Evolutionary conservation across 1,140 invertebrate species (phyloP), one percentile per base, ranked within the genome.

Genomic region (Drusus annulatus): DNA sequence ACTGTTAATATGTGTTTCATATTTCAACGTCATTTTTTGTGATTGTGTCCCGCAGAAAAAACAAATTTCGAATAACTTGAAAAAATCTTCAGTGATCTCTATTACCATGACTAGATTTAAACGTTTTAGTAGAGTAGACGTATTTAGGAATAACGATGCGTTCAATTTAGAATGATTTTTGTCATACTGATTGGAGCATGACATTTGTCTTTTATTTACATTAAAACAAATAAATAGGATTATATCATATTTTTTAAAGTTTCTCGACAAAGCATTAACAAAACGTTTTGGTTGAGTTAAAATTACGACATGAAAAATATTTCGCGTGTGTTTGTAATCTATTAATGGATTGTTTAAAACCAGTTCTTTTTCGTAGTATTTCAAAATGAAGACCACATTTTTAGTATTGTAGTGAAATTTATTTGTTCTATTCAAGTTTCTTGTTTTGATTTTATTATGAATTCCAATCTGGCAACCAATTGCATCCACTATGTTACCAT

Each of bases 51-150:
- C 80, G 56, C 80, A 81, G 45, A 58, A 81, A 68, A 45, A 78
- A 68, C 80, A 81, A 50, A 81, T 76, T 23, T 81, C 80, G 51
- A 71, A 75, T 1, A 81, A 58, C 15, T 28, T 60, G 50, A 79
- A 36, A 19, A 52, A n/a, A 5, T 51, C 15, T 19, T 76, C 52
- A 8, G 76, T 56, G 10, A 78, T 76, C 76, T 79, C 28, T 23
- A 81, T 58, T 21, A 68, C 62, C 5, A 65, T 56, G 2, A 65
- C n/a, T 16, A 50, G 19, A 68, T 77, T 31, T 1, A 51, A 23
- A 3, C 25, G 52, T 51, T 51, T 23, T 5, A 77, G 21, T 7
- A 77, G 23, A 17, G 10, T 21, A 45, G 36, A 10, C 5, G 31
- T 25, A 21, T 52, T 52, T 25, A 77, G n/a, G 23, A 68, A 68